phyloP scores from a whole-genome alignment of 2,888 invertebrate genomes.

The Stratiomys singularior region DNA sequence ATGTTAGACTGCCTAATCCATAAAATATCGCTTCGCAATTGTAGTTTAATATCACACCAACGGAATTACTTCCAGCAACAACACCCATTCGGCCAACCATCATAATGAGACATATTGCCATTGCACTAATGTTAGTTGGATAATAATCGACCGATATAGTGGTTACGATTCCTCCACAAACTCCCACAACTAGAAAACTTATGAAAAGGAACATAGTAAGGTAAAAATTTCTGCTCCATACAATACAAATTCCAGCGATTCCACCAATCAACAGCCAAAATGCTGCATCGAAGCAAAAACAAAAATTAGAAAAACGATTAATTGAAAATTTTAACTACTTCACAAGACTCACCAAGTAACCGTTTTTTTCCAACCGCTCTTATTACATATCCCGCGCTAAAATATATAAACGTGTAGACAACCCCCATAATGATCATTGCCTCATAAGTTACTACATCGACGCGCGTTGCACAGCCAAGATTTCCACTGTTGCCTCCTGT shows the following conservation, averaged over 20 bases:
- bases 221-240: conserved; percentile 70
- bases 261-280: conserved; percentile 67
- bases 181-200: conserved; percentile 69
- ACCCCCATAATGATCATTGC: conserved; percentile 75
- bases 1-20: conserved; percentile 53
- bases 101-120: conserved; percentile 64
- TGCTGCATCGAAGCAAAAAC: too few relatives aligned
- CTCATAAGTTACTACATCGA: conserved; percentile 72
- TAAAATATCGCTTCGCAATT: conserved; percentile 58
- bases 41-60: conserved; percentile 57
- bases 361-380: conserved; percentile 70
- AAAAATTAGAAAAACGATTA: background rate
- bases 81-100: conserved; percentile 63
- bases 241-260: conserved; percentile 70
- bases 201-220: conserved; percentile 71
- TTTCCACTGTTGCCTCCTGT: conserved; percentile 62
- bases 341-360: conserved; percentile 63
- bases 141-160: conserved; percentile 71
- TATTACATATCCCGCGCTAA: conserved; percentile 73
- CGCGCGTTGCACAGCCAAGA: conserved; percentile 66
- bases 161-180: conserved; percentile 70
- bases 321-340: background rate
- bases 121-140: conserved; percentile 68
- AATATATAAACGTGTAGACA: conserved; percentile 73
- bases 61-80: conserved; percentile 60